phyloP scores from a whole-genome alignment of 64 coral and sea anemone species.

The Dendronephthya gigantea region DNA sequence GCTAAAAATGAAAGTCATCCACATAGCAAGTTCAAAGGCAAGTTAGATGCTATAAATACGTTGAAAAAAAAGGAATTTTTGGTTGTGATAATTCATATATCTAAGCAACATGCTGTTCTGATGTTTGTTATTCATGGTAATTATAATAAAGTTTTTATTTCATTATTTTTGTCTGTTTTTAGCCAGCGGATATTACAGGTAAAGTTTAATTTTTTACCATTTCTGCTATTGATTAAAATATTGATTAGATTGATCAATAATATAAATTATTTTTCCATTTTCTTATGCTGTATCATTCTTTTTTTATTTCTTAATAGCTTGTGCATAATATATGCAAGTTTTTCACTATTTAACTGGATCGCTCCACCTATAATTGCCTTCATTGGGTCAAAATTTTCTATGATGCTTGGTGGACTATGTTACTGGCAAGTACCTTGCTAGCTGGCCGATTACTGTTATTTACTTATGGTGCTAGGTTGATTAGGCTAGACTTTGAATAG shows the following conservation, averaged over 20 bases:
- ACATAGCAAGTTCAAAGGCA: not conserved
- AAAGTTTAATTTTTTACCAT: too few species aligned
- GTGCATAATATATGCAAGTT: conserved; percentile 57
- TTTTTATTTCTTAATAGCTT: conserved; percentile 28
- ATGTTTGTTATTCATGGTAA: too few species aligned
- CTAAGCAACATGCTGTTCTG: too few species aligned
- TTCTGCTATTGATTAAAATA: too few species aligned
- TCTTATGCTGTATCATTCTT: too few species aligned
- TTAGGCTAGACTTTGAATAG: too few species aligned
- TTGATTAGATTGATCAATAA: too few species aligned
- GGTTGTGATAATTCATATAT: too few species aligned
- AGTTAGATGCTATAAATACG: not conserved
- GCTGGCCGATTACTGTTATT: too few species aligned
- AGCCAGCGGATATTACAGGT: not conserved
- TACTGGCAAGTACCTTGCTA: conserved; percentile 35
- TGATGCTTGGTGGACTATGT: conserved; percentile 59
- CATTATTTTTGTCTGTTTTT: not conserved
- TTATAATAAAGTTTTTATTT: not conserved
- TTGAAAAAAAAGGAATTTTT: too few species aligned
- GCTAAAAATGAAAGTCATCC: not conserved
- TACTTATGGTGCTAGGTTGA: too few species aligned
- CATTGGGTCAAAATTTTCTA: conserved; percentile 55
- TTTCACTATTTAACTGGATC: conserved; percentile 58
- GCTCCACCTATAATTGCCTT: conserved; percentile 54
- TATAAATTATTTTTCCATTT: too few species aligned